Conservation (phyloP, 2,797 vertebrate species). For the Sebastes ruberrimus region DNA sequence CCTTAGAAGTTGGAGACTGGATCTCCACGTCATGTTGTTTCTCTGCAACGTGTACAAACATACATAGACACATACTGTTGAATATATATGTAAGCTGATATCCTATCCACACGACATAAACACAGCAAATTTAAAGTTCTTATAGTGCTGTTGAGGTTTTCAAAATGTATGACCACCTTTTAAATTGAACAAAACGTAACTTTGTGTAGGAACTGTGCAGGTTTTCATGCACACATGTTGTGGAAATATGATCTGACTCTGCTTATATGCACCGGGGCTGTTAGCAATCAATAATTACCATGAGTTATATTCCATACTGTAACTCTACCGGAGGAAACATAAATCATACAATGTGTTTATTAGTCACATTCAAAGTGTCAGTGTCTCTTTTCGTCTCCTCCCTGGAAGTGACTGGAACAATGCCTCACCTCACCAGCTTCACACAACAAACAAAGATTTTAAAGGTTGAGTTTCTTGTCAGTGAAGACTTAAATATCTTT, state of each 20-base stretch:
- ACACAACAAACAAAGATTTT: neutral
- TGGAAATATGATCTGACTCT: neutral
- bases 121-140: neutral
- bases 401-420: neutral
- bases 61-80: neutral
- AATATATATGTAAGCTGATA: neutral
- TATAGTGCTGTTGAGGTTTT: neutral
- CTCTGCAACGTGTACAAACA: conserved; percentile 77
- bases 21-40: conserved; percentile 93
- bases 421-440: neutral
- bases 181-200: neutral
- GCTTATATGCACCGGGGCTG: neutral
- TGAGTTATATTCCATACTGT: neutral
- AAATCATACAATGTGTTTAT: neutral
- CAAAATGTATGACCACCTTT: neutral
- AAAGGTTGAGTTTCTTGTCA: neutral
- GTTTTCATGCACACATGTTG: neutral
- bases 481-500: neutral
- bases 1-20: conserved; percentile 74
- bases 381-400: neutral
- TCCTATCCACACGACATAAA: neutral
- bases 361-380: neutral
- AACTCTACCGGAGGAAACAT: neutral
- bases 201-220: neutral
- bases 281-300: neutral